Percentiles rank a stretch among this genome's conserved stretches.
phyloP scores from a whole-genome alignment of 2,888 invertebrate genomes.

The Drosophila basisetae region DNA sequence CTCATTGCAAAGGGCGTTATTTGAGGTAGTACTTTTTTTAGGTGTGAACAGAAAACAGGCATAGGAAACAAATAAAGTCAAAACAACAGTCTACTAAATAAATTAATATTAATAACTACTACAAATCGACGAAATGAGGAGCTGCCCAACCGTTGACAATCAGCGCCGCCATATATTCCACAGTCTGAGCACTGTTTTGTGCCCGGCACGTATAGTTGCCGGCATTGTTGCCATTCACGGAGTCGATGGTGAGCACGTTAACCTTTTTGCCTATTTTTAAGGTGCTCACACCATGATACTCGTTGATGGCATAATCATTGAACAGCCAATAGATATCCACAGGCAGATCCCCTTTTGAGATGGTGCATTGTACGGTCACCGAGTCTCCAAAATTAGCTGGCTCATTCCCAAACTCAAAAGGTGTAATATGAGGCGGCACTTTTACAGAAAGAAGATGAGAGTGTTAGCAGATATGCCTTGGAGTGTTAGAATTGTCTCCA shows the following conservation, averaged over 20 bases:
- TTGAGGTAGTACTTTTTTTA: conserved; percentile 84
- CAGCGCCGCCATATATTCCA: conserved; percentile 86
- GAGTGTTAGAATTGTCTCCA: background rate
- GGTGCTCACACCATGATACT: conserved; percentile 86
- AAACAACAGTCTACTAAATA: conserved; percentile 12
- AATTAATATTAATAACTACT: conserved; percentile 12
- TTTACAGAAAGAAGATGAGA: conserved; percentile 8
- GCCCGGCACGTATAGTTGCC: conserved; percentile 88
- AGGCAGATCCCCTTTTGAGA: conserved; percentile 90
- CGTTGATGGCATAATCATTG: conserved; percentile 88
- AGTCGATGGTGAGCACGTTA: conserved; percentile 87
- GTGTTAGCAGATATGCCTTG: background rate
- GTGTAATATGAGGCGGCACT: conserved; percentile 86
- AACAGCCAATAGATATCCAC: conserved; percentile 89
- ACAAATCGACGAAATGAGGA: conserved; percentile 29
- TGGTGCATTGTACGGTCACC: conserved; percentile 88
- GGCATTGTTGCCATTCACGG: conserved; percentile 87
- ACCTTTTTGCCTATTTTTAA: conserved; percentile 86
- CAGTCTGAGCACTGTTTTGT: conserved; percentile 86
- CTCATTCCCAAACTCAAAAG: conserved; percentile 87
- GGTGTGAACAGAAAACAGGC: conserved; percentile 23
- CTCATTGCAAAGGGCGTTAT: conserved; percentile 87
- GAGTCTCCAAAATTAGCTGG: conserved; percentile 89
- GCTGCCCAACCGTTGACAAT: conserved; percentile 86
- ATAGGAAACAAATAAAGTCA: conserved; percentile 17